A percentile compares a stretch with the other conserved stretches of the same genome.
phyloP scores from a whole-genome alignment of 92 coral and sea anemone genomes.

The Actinostola sp. region DNA sequence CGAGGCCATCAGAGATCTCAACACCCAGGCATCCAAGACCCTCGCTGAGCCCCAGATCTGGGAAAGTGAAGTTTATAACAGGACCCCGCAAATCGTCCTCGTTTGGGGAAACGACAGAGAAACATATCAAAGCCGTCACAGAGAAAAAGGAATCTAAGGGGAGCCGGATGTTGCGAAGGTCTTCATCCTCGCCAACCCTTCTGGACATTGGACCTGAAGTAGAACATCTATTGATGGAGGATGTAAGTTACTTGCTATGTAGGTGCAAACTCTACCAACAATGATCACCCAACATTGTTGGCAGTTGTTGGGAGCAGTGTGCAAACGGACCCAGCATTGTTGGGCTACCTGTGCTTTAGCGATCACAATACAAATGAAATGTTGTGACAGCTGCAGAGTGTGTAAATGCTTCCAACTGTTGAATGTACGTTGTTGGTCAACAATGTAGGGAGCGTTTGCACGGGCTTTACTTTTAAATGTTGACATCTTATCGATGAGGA shows the following conservation, averaged over 20 bases:
- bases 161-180: slow-evolving; percentile 1
- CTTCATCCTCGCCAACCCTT: slow-evolving; percentile 27
- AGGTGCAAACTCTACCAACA: background rate
- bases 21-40: background rate
- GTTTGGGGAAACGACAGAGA: background rate
- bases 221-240: slow-evolving; percentile 15
- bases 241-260: slow-evolving; percentile 14
- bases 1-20: background rate
- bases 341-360: no score
- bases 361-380: no score
- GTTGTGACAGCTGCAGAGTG: no score
- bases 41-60: background rate
- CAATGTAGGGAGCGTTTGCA: no score
- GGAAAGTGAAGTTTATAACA: background rate
- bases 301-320: no score
- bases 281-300: no score
- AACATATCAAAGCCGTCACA: background rate
- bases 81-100: slow-evolving; percentile 1
- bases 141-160: background rate
- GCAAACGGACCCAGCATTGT: background rate
- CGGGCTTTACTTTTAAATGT: no score
- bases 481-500: no score
- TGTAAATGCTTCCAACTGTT: no score
- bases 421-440: no score
- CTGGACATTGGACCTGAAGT: slow-evolving; percentile 27